Base-by-base conservation (phyloP, 2,888 invertebrate genomes). In the Nasonia oneida region DNA sequence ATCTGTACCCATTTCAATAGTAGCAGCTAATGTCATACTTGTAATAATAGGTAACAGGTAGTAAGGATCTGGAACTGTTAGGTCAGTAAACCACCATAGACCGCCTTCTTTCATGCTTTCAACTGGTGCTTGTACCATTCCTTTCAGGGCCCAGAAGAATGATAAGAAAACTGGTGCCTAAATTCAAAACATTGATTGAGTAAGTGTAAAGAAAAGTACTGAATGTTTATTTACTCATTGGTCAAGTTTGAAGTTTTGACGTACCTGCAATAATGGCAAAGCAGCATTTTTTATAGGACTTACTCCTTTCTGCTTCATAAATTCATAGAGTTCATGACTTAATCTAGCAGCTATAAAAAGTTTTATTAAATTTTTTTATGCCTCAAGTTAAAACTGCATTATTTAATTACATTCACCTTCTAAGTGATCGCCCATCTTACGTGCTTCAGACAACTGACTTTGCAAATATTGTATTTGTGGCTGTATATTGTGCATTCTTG, bases 21-120 rank as follows among this genome's bases (percentile, higher is more conserved):
- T 98, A 0, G 96, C 93, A 93, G 95, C 96, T 90, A 99, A 94
- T 0, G 99, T 98, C 0, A 95, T 94, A 93, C 97, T 96, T 0
- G 99, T 99, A 78, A 98, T 94, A 0, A 98, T 8, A 0, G 99
- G 99, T 83, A 99, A 94, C 18, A 97, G 88, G 91, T 96, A 99
- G 93, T 95, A 97, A 74, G 98, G 99, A 94, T 99, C 99, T 3
- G 97, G 95, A 14, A 98, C 93, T 0, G 99, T 98, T 73, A 99
- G 95, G 94, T 99, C 98, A 3, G 95, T 94, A 92, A 99, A 99
- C 99, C 99, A 99, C 90, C 95, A 96, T 1, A 98, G 89, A 0
- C 99, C 99, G 50, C 99, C 99, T 0, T 95, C 94, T 88, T 95
- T 95, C 95, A 99, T 95, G 91, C 98, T 98, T 70, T 98, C 98